These are phyloP conservation scores for Cyclophora punctaria DNA, from an alignment of 2,888 invertebrate genomes.

Conservation along the genomic window DNA sequence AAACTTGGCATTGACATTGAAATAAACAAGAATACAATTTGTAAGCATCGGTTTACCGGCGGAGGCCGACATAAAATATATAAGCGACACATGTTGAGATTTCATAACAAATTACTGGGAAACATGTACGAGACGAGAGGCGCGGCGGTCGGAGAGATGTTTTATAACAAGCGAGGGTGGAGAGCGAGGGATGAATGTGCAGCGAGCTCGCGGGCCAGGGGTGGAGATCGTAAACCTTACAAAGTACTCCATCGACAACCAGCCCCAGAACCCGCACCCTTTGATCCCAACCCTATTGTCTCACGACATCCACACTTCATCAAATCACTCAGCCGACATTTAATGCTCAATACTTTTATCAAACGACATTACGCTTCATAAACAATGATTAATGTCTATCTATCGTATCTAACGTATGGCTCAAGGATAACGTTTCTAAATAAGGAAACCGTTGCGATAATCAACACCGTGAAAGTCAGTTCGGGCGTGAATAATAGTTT, in stretches of 20 bases:
- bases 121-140: constrained; percentile 5
- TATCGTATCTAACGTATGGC: constrained; percentile 22
- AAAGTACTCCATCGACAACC: constrained; percentile 64
- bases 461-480: constrained; percentile 64
- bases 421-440: constrained; percentile 37
- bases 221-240: constrained; percentile 63
- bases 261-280: constrained; percentile 32
- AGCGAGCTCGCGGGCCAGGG: constrained; percentile 38
- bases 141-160: constrained; percentile 28
- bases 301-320: constrained; percentile 61
- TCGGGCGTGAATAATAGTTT: constrained; percentile 63
- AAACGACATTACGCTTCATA: constrained; percentile 6
- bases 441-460: constrained; percentile 62
- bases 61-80: too few relatives aligned
- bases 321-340: constrained; percentile 56
- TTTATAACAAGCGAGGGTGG: constrained; percentile 55
- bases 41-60: too few relatives aligned
- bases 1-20: too few relatives aligned
- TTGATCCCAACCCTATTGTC: constrained; percentile 56
- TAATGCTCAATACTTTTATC: constrained; percentile 35
- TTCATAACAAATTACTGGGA: constrained; percentile 3
- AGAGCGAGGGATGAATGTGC: constrained; percentile 30
- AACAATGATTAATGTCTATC: not conserved
- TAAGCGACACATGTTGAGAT: constrained; percentile 8
- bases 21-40: too few relatives aligned